Conservation (phyloP, 2,797 vertebrate species). For the Propithecus deckenii region DNA sequence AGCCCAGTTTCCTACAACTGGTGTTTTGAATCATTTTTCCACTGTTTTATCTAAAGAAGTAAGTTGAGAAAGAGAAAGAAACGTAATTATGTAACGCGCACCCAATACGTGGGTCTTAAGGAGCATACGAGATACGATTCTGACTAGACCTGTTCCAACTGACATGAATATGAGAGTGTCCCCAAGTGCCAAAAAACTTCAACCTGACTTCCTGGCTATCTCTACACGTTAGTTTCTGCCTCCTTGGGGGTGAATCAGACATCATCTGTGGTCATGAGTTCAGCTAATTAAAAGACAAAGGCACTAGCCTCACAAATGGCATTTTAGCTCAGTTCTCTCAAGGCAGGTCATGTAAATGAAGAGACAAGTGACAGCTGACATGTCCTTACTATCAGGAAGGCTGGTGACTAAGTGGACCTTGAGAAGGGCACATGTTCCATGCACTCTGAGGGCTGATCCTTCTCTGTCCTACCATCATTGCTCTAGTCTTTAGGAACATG, state of each 20-base stretch:
- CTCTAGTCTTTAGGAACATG: background rate
- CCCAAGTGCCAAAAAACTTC: background rate
- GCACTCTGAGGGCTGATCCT: fast-evolving
- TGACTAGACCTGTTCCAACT: background rate
- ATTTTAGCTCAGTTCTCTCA: background rate
- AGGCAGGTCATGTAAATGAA: background rate
- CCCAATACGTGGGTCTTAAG: background rate
- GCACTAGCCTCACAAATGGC: background rate
- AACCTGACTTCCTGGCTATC: background rate
- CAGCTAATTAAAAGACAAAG: background rate
- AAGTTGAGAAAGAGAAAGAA: background rate
- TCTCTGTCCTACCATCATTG: background rate
- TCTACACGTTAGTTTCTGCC: background rate
- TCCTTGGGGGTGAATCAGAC: background rate
- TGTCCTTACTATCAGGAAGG: background rate
- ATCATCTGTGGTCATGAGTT: background rate
- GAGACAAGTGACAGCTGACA: background rate
- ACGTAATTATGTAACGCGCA: background rate
- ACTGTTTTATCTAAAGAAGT: background rate
- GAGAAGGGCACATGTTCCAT: background rate
- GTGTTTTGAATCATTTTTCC: background rate
- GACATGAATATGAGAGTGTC: background rate
- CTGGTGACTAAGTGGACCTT: background rate
- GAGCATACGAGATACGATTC: background rate
- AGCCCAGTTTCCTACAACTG: background rate